Conservation (phyloP, 1,140 invertebrate genomes). For the Acromyrmex charruanus region DNA sequence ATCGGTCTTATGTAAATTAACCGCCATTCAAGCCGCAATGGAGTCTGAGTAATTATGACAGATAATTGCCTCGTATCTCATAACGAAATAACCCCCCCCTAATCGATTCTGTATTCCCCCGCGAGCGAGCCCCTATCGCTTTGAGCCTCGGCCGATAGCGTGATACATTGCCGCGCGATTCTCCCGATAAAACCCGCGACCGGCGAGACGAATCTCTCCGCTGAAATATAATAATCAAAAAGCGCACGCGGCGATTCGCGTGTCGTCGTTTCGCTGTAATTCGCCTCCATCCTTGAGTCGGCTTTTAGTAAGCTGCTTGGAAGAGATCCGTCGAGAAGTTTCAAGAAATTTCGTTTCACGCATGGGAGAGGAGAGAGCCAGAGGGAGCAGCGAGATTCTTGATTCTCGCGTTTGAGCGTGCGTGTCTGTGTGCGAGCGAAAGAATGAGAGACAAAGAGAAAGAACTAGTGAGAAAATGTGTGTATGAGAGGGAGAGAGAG, state of each 20-base stretch:
- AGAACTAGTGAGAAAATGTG: slow-evolving; percentile 19
- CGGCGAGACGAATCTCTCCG: neutral
- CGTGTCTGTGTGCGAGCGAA: slow-evolving; percentile 11
- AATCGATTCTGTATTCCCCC: slow-evolving; percentile 54
- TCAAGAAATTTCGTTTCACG: slow-evolving; percentile 78
- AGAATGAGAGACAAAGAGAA: slow-evolving; percentile 6
- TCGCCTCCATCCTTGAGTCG: slow-evolving; percentile 58
- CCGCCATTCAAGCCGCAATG: slow-evolving; percentile 35
- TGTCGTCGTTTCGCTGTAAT: slow-evolving; percentile 44
- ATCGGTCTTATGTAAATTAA: slow-evolving; percentile 59
- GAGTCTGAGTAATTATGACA: slow-evolving; percentile 53
- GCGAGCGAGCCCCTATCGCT: neutral
- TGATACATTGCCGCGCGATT: neutral
- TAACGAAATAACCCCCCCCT: slow-evolving; percentile 17
- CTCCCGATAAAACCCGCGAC: neutral
- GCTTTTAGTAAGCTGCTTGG: slow-evolving; percentile 62
- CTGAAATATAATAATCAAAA: slow-evolving; percentile 25
- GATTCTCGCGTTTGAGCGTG: slow-evolving; percentile 29
- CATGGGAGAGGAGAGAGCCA: slow-evolving; percentile 44
- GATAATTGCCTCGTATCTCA: slow-evolving; percentile 55
- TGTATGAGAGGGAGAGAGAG: neutral
- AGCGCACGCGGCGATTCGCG: neutral
- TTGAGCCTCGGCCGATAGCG: slow-evolving; percentile 20
- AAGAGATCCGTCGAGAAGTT: slow-evolving; percentile 74
- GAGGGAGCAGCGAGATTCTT: slow-evolving; percentile 12